Evolutionary conservation across 2,797 vertebrate genomes (phyloP), one percentile per base, ranked within the genome.

Genomic region (Dallia pectoralis): DNA sequence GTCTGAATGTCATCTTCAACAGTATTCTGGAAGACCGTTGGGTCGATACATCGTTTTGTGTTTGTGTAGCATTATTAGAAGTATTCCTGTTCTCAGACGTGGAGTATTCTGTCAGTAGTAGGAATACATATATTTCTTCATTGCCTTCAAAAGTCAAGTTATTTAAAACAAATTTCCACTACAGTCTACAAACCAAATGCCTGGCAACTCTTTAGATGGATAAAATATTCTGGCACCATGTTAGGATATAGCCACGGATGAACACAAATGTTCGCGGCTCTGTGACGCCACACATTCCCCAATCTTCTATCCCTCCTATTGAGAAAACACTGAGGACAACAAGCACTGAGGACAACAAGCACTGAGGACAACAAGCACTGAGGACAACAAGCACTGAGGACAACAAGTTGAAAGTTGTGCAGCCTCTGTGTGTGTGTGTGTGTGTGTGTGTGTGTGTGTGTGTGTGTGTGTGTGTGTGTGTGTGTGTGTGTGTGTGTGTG

Each of bases 41-140:
- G 47, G 40, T 80, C 68, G 76, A 74, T 18, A 79, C 76, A 81
- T 59, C 79, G 9, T 19, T 19, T 56, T 63, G 11, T 63, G 61
- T 63, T 76, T 82, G 85, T 44, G 74, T 76, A 15, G 63, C 70
- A 77, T 79, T 68, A 67, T 64, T 69, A 64, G 62, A 65, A 80
- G 85, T 87, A 84, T 87, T 84, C 82, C 71, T 79, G 79, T 80
- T 71, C 74, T 70, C 78, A 85, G 87, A 75, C 84, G 73, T 67
- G 71, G 83, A 84, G 66, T 15, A 33, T 19, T 18, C 27, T 18
- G 62, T 4, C 62, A 0, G 9, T 14, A 32, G 6, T 30, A 29
- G 2, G 5, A 30, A 64, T 18, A 29, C 27, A 7, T 33, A 0
- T 16, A 4, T 32, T 63, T 29, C 14, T 9, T 33, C 16, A 32